Percentiles rank a stretch among this genome's conserved stretches.
Evolutionary conservation across 2,797 vertebrate species (phyloP).

Genomic region (Todus mexicanus): DNA sequence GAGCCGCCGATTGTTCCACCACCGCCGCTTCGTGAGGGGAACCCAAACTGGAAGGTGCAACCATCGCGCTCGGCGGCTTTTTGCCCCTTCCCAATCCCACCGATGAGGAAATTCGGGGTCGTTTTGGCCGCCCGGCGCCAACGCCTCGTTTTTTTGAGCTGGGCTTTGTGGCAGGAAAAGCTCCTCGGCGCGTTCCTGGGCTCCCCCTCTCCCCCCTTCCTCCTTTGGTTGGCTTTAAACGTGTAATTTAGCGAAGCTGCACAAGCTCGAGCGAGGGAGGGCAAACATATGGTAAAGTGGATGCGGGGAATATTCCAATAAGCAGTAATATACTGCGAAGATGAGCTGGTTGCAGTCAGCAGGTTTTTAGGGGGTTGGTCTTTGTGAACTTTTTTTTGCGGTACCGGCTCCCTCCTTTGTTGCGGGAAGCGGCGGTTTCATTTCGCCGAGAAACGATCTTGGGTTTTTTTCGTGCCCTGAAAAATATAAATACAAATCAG

Average conservation of each 20-base stretch:
- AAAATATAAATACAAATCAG: too few relatives aligned
- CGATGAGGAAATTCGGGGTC: neutral
- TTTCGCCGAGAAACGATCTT: neutral
- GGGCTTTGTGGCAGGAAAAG: neutral
- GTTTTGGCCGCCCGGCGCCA: too few relatives aligned
- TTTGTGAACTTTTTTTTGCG: neutral
- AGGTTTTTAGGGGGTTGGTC: neutral
- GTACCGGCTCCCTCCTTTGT: slow-evolving; percentile 32
- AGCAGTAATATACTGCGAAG: slow-evolving; percentile 6
- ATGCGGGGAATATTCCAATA: neutral
- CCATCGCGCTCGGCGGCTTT: neutral
- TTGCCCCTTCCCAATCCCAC: neutral
- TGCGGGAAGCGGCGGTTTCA: neutral
- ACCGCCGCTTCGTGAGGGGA: neutral
- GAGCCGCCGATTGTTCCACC: neutral
- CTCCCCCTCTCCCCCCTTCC: neutral
- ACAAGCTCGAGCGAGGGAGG: neutral
- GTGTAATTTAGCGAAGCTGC: neutral
- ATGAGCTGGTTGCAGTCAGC: slow-evolving; percentile 15
- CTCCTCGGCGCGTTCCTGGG: fast-evolving
- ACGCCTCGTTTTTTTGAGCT: neutral
- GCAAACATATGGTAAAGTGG: slow-evolving; percentile 38
- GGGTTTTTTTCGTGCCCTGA: too few relatives aligned
- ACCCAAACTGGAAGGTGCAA: neutral
- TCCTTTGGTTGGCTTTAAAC: neutral